Evolutionary conservation across 2,113 vertebrate genomes (phyloP).

Genomic region (Scomber japonicus): DNA sequence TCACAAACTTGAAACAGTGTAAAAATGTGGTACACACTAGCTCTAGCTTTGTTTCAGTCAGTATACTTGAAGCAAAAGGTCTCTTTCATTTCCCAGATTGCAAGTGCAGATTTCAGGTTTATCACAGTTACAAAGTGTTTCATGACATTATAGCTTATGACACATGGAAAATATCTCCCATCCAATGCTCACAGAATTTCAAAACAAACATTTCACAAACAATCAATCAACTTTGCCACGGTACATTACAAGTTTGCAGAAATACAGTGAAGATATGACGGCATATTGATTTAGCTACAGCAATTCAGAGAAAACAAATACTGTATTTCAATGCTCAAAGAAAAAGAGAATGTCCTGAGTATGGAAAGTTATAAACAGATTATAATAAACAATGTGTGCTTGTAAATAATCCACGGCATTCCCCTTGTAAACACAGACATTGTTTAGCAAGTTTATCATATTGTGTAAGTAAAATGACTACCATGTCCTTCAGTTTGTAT

Average conservation of each 20-base stretch:
- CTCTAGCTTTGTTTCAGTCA: constrained; percentile 48
- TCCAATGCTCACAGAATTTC: constrained; percentile 33
- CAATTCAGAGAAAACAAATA: constrained; percentile 39
- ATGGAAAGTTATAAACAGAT: constrained; percentile 49
- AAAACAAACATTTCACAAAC: constrained; percentile 41
- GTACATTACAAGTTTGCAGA: constrained; percentile 59
- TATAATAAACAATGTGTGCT: constrained; percentile 36
- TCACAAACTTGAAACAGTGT: constrained; percentile 50
- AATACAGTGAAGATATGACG: constrained; percentile 47
- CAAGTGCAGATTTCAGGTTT: constrained; percentile 51
- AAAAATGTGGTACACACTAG: constrained; percentile 55
- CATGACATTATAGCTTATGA: constrained; percentile 57
- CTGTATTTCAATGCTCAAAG: constrained; percentile 30
- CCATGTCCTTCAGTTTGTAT: background rate
- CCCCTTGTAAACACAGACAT: constrained; percentile 58
- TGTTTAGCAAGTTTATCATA: constrained; percentile 34
- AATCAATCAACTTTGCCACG: constrained; percentile 38
- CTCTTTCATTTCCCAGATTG: constrained; percentile 39
- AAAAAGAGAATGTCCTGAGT: constrained; percentile 66
- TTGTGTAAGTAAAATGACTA: constrained; percentile 1
- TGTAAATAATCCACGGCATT: constrained; percentile 20
- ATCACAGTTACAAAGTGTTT: constrained; percentile 53
- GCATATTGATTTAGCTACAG: constrained; percentile 47
- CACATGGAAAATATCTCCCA: constrained; percentile 41
- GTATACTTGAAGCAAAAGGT: constrained; percentile 51